Evolutionary conservation across 2,888 invertebrate genomes (phyloP), one percentile per base, ranked within the genome.

Genomic region (Masnerella sp.): DNA sequence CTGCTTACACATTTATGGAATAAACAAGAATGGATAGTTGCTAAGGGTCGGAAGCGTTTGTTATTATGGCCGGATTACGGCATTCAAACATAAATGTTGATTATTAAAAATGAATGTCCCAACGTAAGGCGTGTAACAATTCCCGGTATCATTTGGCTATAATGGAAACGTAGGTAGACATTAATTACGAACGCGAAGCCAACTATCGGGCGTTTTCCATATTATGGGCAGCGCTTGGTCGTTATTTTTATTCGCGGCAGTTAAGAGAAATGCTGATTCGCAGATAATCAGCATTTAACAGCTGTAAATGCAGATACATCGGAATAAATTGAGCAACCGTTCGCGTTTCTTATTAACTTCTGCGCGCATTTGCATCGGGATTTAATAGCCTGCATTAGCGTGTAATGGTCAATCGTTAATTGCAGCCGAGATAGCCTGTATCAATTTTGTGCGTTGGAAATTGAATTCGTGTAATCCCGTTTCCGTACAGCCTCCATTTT

Each of bases 1-100:
- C 49, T 51, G 64, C 62, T 64, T 58, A 64, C 49, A 58, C 70
- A 64, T 71, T 70, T 70, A 56, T 69, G 54, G 40, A 45, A 69
- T 69, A 69, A 69, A 69, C 69, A 69, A 69, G 69, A 69, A 69
- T 54, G 38, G 54, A 69, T 69, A 61, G 69, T 61, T 69, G 22
- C 61, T 54, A 69, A 61, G 69, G 61, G 61, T 61, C 25, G 59
- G 30, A 54, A 51, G 54, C 69, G 47, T 69, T 69, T 61, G 54
- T 69, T 69, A 61, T 69, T 61, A 69, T 47, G 40, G 22, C 15
- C 7, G 54, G 45, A 69, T 61, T 69, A 61, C 30, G 40, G 61
- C 59, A 61, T 54, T 54, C 54, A 47, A 61, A 61, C 69, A 56
- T 62, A 62, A 54, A 70, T 62, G 69, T 62, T 70, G 61, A 62